Percentiles rank a stretch among this genome's conserved stretches.
Conservation (phyloP, 2,797 vertebrate species). For the Urosaurus nigricauda region DNA sequence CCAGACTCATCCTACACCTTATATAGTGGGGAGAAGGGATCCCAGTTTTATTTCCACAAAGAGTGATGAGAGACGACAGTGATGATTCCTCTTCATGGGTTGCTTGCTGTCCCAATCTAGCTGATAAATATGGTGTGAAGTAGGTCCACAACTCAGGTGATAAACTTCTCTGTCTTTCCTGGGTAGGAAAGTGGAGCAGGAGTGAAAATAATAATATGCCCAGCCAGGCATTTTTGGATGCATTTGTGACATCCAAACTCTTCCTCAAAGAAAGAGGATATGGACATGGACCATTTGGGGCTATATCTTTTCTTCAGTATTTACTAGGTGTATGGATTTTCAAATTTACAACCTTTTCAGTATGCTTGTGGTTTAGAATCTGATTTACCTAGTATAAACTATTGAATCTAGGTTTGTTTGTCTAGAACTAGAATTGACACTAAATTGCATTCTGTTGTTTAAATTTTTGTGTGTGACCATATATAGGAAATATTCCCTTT, state of each 20-base stretch:
- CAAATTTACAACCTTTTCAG: not conserved
- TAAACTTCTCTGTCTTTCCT: not conserved
- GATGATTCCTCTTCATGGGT: not conserved
- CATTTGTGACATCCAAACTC: not conserved
- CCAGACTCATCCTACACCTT: too few relatives aligned
- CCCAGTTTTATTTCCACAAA: too few relatives aligned
- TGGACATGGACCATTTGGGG: not conserved
- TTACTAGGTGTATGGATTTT: not conserved
- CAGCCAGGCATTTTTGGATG: too few relatives aligned
- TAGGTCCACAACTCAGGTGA: not conserved
- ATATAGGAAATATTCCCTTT: slow-evolving; percentile 7
- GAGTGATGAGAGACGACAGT: too few relatives aligned
- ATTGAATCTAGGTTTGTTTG: slow-evolving; percentile 29
- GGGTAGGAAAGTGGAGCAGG: not conserved
- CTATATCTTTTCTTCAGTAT: not conserved
- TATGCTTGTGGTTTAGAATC: not conserved
- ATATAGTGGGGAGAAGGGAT: too few relatives aligned
- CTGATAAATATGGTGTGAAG: not conserved
- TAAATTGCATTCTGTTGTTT: slow-evolving; percentile 25
- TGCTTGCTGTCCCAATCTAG: not conserved
- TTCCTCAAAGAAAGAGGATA: not conserved
- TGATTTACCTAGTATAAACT: not conserved
- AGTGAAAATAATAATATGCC: not conserved
- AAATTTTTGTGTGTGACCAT: not conserved
- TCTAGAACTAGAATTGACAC: slow-evolving; percentile 18